These are phyloP conservation scores for Coelopa pilipes DNA, from an alignment of 2,888 invertebrate genomes.

Conservation along the genomic window DNA sequence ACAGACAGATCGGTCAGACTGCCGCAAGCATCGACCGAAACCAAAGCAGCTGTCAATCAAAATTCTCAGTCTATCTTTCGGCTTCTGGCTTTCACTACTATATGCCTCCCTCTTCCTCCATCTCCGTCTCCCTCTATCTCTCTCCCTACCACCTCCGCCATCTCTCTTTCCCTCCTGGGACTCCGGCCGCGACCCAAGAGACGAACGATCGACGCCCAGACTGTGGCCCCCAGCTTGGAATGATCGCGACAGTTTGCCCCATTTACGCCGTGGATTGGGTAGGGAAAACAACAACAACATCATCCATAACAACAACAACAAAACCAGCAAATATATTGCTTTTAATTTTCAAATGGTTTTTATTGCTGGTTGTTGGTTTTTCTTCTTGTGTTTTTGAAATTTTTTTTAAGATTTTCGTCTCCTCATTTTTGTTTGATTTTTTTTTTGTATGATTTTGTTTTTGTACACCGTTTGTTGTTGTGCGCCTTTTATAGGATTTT, in stretches of 20 bases:
- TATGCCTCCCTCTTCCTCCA: neutral
- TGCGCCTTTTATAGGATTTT: too few species aligned
- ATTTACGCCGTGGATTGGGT: conserved; percentile 5
- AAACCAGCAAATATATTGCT: neutral
- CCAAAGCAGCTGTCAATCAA: conserved; percentile 29
- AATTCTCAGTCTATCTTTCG: neutral
- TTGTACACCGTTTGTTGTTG: too few species aligned
- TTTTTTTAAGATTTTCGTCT: too few species aligned
- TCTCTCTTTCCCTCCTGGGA: neutral
- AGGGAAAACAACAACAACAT: neutral
- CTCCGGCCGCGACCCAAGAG: neutral
- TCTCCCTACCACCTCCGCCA: neutral
- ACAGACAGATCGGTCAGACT: neutral
- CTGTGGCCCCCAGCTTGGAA: conserved; percentile 27
- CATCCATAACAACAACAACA: neutral
- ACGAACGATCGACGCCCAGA: neutral
- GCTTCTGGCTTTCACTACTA: neutral
- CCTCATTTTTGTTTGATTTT: too few species aligned
- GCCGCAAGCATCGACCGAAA: neutral
- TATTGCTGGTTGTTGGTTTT: too few species aligned
- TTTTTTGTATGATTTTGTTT: too few species aligned
- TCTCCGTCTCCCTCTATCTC: too few species aligned
- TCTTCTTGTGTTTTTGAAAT: too few species aligned
- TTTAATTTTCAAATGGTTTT: neutral
- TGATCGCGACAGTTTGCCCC: conserved; percentile 28